Base-by-base conservation (phyloP, 2,113 vertebrate species). In the Arvicanthis niloticus region DNA sequence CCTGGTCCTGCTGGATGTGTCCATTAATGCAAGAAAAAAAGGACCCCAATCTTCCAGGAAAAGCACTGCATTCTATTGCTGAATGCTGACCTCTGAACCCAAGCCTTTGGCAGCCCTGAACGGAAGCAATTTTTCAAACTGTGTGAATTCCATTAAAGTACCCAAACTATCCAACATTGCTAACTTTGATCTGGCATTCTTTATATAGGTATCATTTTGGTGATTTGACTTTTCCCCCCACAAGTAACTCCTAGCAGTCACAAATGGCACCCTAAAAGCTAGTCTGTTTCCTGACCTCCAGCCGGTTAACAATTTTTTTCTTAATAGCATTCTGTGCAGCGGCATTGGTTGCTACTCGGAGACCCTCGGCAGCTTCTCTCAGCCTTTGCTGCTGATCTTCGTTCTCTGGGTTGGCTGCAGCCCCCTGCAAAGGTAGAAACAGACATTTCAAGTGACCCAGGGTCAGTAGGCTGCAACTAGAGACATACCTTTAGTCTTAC, bases 321-420 rank as follows among this genome's bases (percentile, higher is more conserved):
- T 99, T 99, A 77, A 99, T 99, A 29, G 99, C 99, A 4, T 99
- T 99, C 97, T 99, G 99, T 78, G 99, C 99, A 0, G 99, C 99
- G 0, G 99, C 99, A 1, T 99, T 99, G 75, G 99, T 99, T 73
- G 99, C 99, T 37, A 99, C 99, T 0, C 99, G 98, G 45, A 99
- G 98, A 4, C 99, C 99, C 96, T 99, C 99, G 0, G 99, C 99
- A 5, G 99, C 99, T 97, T 99, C 99, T 87, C 99, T 98, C 68
- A 99, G 98, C 89, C 99, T 98, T 98, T 99, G 99, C 97, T 99
- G 99, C 90, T 99, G 99, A 97, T 99, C 99, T 97, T 99, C 99
- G 16, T 99, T 99, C 89, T 99, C 99, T 9, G 99, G 99, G 97
- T 99, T 99, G 53, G 99, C 99, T 56, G 99, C 99, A 78, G 99